A percentile compares a stretch with the other conserved stretches of the same genome.
Conservation (phyloP, 2,888 invertebrate genomes). For the Acronicta alni region DNA sequence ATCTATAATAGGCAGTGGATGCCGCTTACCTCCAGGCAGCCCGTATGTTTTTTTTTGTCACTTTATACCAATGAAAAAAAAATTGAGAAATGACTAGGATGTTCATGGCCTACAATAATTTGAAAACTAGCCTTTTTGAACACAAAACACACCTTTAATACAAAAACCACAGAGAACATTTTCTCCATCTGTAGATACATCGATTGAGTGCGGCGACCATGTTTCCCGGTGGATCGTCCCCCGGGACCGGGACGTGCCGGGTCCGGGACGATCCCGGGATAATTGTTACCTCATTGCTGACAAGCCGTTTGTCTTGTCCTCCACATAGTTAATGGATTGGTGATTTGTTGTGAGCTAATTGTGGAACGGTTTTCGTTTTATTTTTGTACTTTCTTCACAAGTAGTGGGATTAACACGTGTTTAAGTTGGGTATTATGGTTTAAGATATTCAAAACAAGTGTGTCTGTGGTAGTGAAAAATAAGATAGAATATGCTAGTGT, state of each 20-base stretch:
- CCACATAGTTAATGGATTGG: constrained; percentile 76
- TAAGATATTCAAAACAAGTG: too few species aligned
- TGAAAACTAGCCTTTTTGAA: too few species aligned
- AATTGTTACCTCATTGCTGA: constrained; percentile 79
- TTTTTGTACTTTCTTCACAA: constrained; percentile 30
- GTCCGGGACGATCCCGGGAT: constrained; percentile 61
- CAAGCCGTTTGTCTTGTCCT: constrained; percentile 76
- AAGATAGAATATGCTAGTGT: too few species aligned
- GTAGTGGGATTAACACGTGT: constrained; percentile 4
- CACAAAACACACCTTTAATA: background rate
- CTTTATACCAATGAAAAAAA: too few species aligned
- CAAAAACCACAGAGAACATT: constrained; percentile 28
- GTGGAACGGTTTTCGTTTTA: constrained; percentile 51
- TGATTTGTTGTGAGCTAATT: constrained; percentile 78
- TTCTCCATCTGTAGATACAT: constrained; percentile 47
- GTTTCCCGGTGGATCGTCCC: constrained; percentile 58
- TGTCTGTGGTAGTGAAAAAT: too few species aligned
- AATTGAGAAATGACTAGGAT: too few species aligned
- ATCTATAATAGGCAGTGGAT: too few species aligned
- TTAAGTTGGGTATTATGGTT: constrained; percentile 7
- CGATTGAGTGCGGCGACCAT: constrained; percentile 64
- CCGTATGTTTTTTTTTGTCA: too few species aligned
- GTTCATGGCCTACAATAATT: too few species aligned
- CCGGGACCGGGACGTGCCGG: constrained; percentile 59
- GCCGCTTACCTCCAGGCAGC: too few species aligned